Evolutionary conservation across 2,888 invertebrate genomes (phyloP).

Genomic region (Drymonia ruficornis): DNA sequence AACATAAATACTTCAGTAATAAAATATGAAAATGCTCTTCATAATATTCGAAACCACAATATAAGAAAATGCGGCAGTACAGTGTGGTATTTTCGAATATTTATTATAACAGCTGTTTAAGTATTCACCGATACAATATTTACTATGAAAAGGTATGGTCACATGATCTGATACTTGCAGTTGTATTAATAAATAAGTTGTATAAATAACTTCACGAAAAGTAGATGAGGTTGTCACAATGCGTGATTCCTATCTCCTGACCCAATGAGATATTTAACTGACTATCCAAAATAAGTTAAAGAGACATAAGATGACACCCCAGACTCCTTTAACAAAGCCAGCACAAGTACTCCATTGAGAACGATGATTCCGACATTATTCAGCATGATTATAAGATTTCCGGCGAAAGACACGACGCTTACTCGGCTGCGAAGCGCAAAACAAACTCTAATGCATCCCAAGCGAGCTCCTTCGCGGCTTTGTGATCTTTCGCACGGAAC

Average conservation of each 20-base stretch:
- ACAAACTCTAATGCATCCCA: conserved; percentile 52
- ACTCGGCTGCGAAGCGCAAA: conserved; percentile 20
- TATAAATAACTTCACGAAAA: too few species aligned
- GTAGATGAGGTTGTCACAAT: too few species aligned
- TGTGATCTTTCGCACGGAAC: conserved; percentile 22
- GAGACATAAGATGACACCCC: not conserved
- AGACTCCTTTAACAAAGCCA: not conserved
- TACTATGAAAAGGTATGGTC: not conserved
- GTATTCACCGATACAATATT: not conserved
- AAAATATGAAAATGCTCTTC: too few species aligned
- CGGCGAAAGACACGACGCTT: conserved; percentile 32
- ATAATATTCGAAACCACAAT: too few species aligned
- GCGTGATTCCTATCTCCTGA: too few species aligned
- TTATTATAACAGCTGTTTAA: not conserved
- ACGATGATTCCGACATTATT: conserved; percentile 30
- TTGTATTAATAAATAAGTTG: not conserved
- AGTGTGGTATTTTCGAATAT: not conserved
- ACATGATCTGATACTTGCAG: not conserved
- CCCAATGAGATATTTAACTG: too few species aligned
- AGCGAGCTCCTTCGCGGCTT: conserved; percentile 33
- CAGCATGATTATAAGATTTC: conserved; percentile 36
- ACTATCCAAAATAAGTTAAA: not conserved
- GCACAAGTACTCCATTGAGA: conserved; percentile 24
- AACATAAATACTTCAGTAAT: too few species aligned
- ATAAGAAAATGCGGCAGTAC: not conserved